Conservation (phyloP, 2,113 vertebrate species). For the Carassius auratus region DNA sequence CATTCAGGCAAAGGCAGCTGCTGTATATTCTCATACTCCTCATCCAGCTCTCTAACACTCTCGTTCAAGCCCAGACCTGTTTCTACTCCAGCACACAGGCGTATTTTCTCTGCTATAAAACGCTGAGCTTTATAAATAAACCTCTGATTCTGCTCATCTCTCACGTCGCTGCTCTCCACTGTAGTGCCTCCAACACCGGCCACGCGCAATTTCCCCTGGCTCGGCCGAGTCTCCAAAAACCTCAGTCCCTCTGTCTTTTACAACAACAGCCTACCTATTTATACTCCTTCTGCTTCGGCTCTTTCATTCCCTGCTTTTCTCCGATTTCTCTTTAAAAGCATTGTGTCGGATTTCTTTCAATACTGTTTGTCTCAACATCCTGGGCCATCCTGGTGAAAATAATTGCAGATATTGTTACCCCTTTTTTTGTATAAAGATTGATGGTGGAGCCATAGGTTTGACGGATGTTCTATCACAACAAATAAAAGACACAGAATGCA, state of each 20-base stretch:
- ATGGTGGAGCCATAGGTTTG: conserved; percentile 46
- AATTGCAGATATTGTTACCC: not conserved
- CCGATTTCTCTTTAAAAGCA: conserved; percentile 1
- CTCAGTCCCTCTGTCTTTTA: not conserved
- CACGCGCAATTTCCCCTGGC: conserved; percentile 43
- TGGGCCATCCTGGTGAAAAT: conserved; percentile 11
- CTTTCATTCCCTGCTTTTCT: conserved; percentile 23
- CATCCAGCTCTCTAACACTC: not conserved
- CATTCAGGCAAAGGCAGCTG: not conserved
- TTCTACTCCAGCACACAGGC: conserved; percentile 15
- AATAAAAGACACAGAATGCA: conserved; percentile 31
- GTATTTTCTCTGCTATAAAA: conserved; percentile 22
- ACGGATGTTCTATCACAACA: conserved; percentile 48
- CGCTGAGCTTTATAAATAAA: conserved; percentile 51
- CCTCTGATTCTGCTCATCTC: conserved; percentile 31
- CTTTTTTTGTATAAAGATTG: conserved; percentile 44
- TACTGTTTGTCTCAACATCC: conserved; percentile 38
- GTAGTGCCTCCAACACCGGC: conserved; percentile 21
- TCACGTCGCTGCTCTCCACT: conserved; percentile 24
- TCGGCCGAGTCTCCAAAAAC: conserved; percentile 7
- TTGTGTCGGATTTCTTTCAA: conserved; percentile 11
- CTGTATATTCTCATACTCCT: conserved; percentile 7
- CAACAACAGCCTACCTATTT: conserved; percentile 32
- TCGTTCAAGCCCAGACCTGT: conserved; percentile 10
- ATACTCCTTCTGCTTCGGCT: conserved; percentile 15